Conservation (phyloP, 2,888 invertebrate species). For the Colostygia pectinataria region DNA sequence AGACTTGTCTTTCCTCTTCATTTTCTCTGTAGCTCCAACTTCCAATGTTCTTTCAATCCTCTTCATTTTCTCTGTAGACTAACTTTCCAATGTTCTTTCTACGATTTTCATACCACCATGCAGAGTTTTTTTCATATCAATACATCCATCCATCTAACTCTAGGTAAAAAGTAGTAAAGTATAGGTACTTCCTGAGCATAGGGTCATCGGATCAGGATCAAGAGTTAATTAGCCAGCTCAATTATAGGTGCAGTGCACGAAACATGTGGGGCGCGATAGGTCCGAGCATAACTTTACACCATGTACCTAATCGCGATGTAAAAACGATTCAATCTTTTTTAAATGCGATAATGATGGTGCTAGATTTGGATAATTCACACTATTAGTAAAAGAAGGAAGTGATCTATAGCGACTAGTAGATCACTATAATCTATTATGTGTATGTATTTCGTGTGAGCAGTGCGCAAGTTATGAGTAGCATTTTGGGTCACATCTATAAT, state of each 20-base stretch:
- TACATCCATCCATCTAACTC: too few species aligned
- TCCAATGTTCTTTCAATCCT: background rate
- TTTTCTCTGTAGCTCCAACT: background rate
- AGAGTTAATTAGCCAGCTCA: conserved; percentile 11
- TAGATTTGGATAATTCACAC: too few species aligned
- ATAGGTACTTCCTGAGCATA: too few species aligned
- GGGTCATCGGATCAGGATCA: conserved; percentile 1
- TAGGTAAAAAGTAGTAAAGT: too few species aligned
- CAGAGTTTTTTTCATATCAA: too few species aligned
- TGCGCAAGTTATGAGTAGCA: background rate
- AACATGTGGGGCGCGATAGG: background rate
- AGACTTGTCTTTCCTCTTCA: background rate
- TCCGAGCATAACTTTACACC: background rate
- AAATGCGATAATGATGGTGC: too few species aligned
- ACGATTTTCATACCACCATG: too few species aligned
- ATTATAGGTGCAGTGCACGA: conserved; percentile 3
- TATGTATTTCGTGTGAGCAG: background rate
- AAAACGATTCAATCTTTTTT: too few species aligned
- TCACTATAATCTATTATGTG: too few species aligned
- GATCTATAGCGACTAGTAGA: too few species aligned
- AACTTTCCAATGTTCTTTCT: too few species aligned
- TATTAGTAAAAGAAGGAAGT: too few species aligned
- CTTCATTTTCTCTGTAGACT: background rate
- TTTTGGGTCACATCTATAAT: conserved; percentile 1
- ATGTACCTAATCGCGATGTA: background rate